Conservation (phyloP, 2,797 vertebrate species). For the Sternarchorhynchus goeldii region DNA sequence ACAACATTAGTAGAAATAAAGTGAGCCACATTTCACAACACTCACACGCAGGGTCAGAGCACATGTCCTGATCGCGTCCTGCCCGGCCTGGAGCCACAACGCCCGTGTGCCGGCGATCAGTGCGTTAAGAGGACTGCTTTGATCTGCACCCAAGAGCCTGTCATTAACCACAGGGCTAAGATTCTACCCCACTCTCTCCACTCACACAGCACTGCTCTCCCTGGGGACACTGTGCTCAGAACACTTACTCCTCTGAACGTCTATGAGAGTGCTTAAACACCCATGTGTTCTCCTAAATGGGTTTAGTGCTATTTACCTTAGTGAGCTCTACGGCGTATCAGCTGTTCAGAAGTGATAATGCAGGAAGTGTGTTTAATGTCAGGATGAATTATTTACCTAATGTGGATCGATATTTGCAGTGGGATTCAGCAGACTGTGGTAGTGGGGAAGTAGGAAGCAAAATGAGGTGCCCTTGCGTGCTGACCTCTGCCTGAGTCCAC, state of each 20-base stretch:
- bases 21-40: background rate
- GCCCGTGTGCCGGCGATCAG: constrained; percentile 17
- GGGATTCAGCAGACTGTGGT: background rate
- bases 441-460: background rate
- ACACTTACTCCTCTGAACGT: constrained; percentile 11
- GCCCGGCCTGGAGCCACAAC: constrained; percentile 5
- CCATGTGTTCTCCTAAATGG: constrained; percentile 8
- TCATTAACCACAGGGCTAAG: constrained; percentile 42
- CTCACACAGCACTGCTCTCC: constrained; percentile 30
- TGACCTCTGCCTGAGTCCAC: no score
- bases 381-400: constrained; percentile 37
- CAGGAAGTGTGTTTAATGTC: constrained; percentile 26
- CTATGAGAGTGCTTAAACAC: constrained; percentile 24
- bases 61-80: background rate
- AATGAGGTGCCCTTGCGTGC: background rate
- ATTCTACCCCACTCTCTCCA: constrained; percentile 18
- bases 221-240: constrained; percentile 26
- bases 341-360: background rate
- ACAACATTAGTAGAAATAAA: background rate
- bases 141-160: constrained; percentile 28
- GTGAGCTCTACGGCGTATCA: background rate
- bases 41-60: background rate
- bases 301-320: constrained; percentile 12
- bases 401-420: constrained; percentile 25
- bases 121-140: constrained; percentile 22